Conservation (phyloP, 2,113 vertebrate species). For the Ailurus styani region DNA sequence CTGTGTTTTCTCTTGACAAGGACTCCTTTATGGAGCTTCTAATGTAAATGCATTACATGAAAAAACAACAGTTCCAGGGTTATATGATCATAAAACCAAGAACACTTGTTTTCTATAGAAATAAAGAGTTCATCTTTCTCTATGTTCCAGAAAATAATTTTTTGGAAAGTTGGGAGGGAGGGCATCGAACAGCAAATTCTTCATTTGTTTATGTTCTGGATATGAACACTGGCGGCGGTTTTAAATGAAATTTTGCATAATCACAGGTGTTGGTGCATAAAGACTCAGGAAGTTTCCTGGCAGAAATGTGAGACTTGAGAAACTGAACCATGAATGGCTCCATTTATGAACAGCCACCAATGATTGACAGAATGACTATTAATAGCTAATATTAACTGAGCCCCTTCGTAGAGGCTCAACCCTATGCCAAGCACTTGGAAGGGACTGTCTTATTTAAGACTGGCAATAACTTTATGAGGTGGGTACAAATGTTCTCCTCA, state of each 20-base stretch:
- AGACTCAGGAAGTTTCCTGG: constrained; percentile 59
- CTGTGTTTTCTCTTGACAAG: constrained; percentile 72
- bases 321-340: constrained; percentile 56
- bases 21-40: constrained; percentile 56
- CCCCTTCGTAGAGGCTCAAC: constrained; percentile 7
- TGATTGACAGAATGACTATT: constrained; percentile 58
- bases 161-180: background rate
- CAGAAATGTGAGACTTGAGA: constrained; percentile 64
- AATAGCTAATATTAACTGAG: constrained; percentile 47
- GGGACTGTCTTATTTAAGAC: constrained; percentile 22
- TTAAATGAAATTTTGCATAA: constrained; percentile 44
- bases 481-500: background rate
- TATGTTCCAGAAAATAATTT: constrained; percentile 28
- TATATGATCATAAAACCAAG: constrained; percentile 45
- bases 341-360: constrained; percentile 54
- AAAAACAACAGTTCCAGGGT: constrained; percentile 24
- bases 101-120: constrained; percentile 44
- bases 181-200: background rate
- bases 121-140: constrained; percentile 43
- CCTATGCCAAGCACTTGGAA: constrained; percentile 5
- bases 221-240: constrained; percentile 33
- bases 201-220: constrained; percentile 32
- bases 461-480: background rate
- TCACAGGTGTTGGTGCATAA: constrained; percentile 62
- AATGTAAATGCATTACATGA: constrained; percentile 29